A percentile compares a stretch with the other conserved stretches of the same genome.
phyloP scores from a whole-genome alignment of 2,113 vertebrate genomes.

The Manacus vitellinus region DNA sequence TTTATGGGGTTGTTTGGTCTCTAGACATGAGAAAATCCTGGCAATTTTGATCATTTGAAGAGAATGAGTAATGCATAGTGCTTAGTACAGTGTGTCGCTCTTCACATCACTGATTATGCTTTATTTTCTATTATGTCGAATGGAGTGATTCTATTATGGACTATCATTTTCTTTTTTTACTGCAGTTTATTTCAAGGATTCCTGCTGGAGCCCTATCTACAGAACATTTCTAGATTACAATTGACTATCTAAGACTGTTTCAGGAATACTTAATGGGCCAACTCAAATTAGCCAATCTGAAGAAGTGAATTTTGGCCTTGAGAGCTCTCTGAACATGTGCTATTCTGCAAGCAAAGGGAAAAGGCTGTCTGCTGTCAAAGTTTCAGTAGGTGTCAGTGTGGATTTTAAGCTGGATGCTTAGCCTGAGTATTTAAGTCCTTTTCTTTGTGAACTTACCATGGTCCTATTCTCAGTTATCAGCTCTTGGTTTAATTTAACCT shows the following conservation, averaged over 20 bases:
- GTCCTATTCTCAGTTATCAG: neutral
- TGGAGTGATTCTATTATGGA: constrained; percentile 58
- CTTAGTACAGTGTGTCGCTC: constrained; percentile 32
- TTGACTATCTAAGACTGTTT: constrained; percentile 47
- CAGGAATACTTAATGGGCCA: constrained; percentile 51
- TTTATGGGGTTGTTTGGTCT: constrained; percentile 33
- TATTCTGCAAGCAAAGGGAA: neutral
- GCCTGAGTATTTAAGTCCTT: neutral
- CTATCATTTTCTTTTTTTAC: constrained; percentile 55
- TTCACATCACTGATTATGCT: constrained; percentile 59
- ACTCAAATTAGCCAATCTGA: constrained; percentile 37
- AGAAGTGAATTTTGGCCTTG: constrained; percentile 19
- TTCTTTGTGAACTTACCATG: neutral
- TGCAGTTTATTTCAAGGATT: constrained; percentile 33
- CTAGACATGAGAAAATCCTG: constrained; percentile 9
- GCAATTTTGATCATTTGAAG: constrained; percentile 44
- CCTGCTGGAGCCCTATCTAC: constrained; percentile 46
- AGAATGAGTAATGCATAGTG: neutral
- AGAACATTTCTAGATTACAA: constrained; percentile 39
- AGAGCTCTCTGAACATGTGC: neutral
- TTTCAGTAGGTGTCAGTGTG: constrained; percentile 58
- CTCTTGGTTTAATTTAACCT: neutral
- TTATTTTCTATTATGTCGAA: constrained; percentile 67
- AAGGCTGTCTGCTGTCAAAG: constrained; percentile 14
- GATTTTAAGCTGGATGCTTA: constrained; percentile 32